These are phyloP conservation scores for Artibeus jamaicensis DNA, from an alignment of 2,797 vertebrate genomes.

Conservation along the genomic window DNA sequence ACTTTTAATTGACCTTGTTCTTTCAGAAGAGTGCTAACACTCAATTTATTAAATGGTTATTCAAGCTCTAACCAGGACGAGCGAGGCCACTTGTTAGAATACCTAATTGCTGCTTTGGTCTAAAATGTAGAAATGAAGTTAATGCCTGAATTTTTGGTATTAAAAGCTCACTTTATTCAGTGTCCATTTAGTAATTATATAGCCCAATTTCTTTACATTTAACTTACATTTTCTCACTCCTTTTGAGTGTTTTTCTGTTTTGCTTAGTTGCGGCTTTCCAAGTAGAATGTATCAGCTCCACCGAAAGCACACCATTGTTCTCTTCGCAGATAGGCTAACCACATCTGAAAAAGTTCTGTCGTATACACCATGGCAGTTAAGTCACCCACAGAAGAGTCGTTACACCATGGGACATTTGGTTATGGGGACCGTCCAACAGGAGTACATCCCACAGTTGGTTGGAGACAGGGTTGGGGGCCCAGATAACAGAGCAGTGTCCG, in stretches of 20 bases:
- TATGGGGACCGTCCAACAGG: neutral
- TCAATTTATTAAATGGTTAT: constrained; percentile 48
- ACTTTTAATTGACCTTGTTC: constrained; percentile 75
- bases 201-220: neutral
- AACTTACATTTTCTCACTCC: neutral
- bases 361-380: neutral
- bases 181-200: neutral
- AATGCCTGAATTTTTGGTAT: neutral
- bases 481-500: neutral
- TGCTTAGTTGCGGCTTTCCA: neutral
- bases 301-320: neutral
- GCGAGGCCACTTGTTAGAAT: neutral
- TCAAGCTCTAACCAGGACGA: neutral
- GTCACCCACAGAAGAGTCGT: neutral
- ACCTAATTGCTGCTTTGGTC: neutral
- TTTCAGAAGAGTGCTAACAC: constrained; percentile 52
- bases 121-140: constrained; percentile 26
- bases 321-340: rapidly evolving
- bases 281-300: neutral
- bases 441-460: neutral
- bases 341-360: neutral
- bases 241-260: neutral
- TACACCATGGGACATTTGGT: neutral
- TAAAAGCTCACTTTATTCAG: neutral
- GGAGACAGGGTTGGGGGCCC: neutral